Conservation (phyloP, 2,797 vertebrate genomes). For the Scomberomorus guttatus region DNA sequence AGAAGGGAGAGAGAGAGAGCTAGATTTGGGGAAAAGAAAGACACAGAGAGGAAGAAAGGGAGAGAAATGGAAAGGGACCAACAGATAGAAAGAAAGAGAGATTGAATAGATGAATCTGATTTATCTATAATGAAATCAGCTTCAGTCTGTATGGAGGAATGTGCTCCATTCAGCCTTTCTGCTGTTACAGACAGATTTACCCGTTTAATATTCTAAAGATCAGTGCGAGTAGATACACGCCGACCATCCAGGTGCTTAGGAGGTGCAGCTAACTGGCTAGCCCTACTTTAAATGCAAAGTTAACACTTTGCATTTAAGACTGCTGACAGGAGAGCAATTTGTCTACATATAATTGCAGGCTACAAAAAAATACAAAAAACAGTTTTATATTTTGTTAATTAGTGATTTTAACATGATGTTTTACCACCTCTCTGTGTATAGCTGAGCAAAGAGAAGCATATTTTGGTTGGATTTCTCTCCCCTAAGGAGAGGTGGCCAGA, state of each 20-base stretch:
- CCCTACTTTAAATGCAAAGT: conserved; percentile 56
- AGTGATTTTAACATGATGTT: not conserved
- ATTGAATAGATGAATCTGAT: conserved; percentile 83
- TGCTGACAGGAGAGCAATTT: conserved; percentile 15
- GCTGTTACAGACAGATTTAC: conserved; percentile 79
- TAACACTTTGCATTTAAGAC: conserved; percentile 38
- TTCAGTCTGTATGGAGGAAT: conserved; percentile 72
- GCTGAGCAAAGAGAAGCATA: not conserved
- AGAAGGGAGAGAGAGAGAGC: conserved; percentile 1
- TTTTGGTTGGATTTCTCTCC: not conserved
- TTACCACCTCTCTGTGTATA: not conserved
- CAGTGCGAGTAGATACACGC: conserved; percentile 64
- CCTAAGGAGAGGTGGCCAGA: not conserved
- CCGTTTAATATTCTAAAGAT: conserved; percentile 82
- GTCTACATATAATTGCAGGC: not conserved
- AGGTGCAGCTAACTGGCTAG: conserved; percentile 32
- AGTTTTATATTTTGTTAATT: not conserved
- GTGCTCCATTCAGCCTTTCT: conserved; percentile 77
- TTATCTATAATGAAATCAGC: conserved; percentile 87
- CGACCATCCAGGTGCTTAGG: conserved; percentile 28
- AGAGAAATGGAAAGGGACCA: conserved; percentile 60
- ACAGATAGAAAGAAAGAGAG: conserved; percentile 64
- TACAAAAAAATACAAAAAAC: conserved; percentile 3
- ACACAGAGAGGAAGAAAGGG: conserved; percentile 46
- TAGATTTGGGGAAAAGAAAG: conserved; percentile 37